Evolutionary conservation across 1,140 invertebrate species (phyloP).

Genomic region (Caerostris extrusa): DNA sequence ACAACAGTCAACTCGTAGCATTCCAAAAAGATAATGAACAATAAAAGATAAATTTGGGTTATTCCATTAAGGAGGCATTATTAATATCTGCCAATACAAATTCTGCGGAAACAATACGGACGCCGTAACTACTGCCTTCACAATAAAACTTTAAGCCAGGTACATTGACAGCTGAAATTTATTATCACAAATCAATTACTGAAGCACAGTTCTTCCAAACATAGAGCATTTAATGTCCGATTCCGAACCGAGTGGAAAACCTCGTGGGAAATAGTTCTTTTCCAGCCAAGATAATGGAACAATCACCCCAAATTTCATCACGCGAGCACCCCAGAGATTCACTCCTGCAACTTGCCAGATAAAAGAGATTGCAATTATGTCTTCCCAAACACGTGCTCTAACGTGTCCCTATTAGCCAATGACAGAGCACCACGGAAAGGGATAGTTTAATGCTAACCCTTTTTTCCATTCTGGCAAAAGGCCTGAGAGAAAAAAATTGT

Average conservation of each 20-base stretch:
- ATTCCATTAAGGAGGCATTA: too few relatives aligned
- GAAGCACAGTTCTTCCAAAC: background rate
- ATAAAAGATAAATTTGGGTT: too few relatives aligned
- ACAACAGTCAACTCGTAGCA: too few relatives aligned
- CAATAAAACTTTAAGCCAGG: too few relatives aligned
- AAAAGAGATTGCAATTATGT: conserved; percentile 26
- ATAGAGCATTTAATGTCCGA: background rate
- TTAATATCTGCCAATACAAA: too few relatives aligned
- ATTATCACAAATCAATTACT: background rate
- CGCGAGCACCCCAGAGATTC: background rate
- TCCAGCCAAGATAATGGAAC: background rate
- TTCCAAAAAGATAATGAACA: too few relatives aligned
- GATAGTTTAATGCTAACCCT: background rate
- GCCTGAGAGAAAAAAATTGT: background rate
- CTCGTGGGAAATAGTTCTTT: background rate
- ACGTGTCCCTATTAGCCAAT: conserved; percentile 35
- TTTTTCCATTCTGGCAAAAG: conserved; percentile 17
- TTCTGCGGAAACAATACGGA: too few relatives aligned
- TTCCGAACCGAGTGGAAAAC: background rate
- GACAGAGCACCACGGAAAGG: background rate
- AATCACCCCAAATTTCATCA: background rate
- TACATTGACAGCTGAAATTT: background rate
- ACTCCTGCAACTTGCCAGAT: background rate
- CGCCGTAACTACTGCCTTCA: too few relatives aligned
- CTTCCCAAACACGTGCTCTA: conserved; percentile 33